phyloP scores from a whole-genome alignment of 2,888 invertebrate genomes.

The Athalia circularis region DNA sequence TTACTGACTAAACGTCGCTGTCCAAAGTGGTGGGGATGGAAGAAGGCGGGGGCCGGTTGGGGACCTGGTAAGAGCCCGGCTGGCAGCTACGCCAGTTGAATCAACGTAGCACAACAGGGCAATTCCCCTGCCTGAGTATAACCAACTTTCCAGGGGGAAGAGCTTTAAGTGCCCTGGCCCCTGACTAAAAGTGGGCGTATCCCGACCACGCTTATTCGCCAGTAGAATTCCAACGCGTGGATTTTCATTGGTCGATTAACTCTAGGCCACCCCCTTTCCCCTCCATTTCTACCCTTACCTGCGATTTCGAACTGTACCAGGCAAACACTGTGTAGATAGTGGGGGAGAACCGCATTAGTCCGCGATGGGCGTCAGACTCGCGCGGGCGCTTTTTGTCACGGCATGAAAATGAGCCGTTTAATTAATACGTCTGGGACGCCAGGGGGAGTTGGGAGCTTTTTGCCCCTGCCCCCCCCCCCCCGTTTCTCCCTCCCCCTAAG shows the following conservation, averaged over 20 bases:
- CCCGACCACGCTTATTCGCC: slow-evolving; percentile 52
- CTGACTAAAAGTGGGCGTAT: slow-evolving; percentile 49
- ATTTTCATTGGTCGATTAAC: slow-evolving; percentile 57
- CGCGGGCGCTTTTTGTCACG: slow-evolving; percentile 65
- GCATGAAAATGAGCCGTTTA: slow-evolving; percentile 74
- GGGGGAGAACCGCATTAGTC: slow-evolving; percentile 60
- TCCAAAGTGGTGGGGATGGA: slow-evolving; percentile 56
- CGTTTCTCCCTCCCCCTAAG: too few species aligned
- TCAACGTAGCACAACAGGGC: not conserved
- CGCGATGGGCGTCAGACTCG: slow-evolving; percentile 70
- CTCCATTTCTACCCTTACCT: slow-evolving; percentile 33
- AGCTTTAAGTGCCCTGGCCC: not conserved
- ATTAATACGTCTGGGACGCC: slow-evolving; percentile 71
- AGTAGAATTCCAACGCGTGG: slow-evolving; percentile 18
- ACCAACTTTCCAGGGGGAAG: slow-evolving; percentile 5
- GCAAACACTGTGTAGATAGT: slow-evolving; percentile 45
- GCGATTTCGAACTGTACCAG: slow-evolving; percentile 12
- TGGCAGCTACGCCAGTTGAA: not conserved
- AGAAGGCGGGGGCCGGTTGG: slow-evolving; percentile 43
- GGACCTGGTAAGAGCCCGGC: slow-evolving; percentile 33
- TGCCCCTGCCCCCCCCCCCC: too few species aligned
- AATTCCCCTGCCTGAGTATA: not conserved
- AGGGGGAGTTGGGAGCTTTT: slow-evolving; percentile 25
- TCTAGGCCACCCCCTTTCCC: slow-evolving; percentile 5
- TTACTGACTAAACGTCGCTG: slow-evolving; percentile 70